phyloP scores from a whole-genome alignment of 2,113 vertebrate genomes.

The Enhydra lutris region DNA sequence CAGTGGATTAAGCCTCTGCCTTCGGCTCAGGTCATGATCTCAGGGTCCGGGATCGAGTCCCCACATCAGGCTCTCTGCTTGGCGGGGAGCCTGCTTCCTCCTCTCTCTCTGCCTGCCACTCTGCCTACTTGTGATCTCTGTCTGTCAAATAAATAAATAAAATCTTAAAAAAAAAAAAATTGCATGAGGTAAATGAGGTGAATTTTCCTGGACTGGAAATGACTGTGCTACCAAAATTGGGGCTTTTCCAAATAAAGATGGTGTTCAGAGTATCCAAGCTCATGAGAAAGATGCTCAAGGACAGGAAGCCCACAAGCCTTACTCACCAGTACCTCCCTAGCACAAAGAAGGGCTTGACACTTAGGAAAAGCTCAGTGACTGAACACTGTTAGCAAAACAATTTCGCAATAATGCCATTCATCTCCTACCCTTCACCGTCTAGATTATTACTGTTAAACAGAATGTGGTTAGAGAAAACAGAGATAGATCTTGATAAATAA shows the following conservation, averaged over 20 bases:
- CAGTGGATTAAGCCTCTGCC: no score
- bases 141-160: no score
- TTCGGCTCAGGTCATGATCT: no score
- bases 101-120: no score
- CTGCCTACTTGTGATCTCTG: no score
- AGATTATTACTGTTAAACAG: neutral
- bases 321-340: neutral
- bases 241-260: neutral
- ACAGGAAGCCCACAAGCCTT: neutral
- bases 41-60: no score
- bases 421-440: neutral
- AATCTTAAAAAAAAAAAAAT: neutral
- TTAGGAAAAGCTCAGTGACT: neutral
- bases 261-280: neutral
- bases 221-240: neutral
- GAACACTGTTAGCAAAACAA: neutral
- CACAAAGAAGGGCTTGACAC: neutral
- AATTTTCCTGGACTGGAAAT: neutral
- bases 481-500: neutral
- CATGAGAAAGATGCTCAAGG: neutral
- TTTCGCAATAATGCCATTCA: neutral
- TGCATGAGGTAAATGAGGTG: neutral
- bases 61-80: no score
- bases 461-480: neutral
- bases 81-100: no score